Conservation (phyloP, 1,140 invertebrate genomes). For the Hestina assimilis region DNA sequence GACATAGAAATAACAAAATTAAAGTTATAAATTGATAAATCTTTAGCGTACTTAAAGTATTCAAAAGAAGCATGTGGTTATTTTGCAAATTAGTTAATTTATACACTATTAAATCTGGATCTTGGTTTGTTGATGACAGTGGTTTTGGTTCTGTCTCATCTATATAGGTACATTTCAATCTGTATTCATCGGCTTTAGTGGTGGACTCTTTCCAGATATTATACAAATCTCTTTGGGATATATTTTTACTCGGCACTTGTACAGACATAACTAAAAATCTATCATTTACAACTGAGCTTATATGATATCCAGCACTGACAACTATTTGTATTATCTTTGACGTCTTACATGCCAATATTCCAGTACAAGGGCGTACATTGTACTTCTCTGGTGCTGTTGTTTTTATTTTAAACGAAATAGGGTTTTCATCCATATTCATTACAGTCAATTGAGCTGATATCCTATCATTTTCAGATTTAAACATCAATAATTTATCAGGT, state of each 20-base stretch:
- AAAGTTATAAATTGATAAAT: conserved; percentile 27
- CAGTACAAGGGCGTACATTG: conserved; percentile 31
- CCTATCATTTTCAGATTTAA: conserved; percentile 29
- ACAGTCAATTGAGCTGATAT: conserved; percentile 36
- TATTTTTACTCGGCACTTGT: conserved; percentile 29
- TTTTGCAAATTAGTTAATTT: conserved; percentile 27
- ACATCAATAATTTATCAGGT: conserved; percentile 27
- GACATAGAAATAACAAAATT: conserved; percentile 17
- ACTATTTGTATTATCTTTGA: conserved; percentile 35
- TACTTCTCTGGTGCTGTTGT: conserved; percentile 44
- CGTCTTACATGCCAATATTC: conserved; percentile 23
- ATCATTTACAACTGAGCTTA: conserved; percentile 36
- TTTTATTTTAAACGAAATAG: conserved; percentile 43
- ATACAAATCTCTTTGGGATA: conserved; percentile 31
- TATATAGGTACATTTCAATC: conserved; percentile 28
- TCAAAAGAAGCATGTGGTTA: conserved; percentile 21
- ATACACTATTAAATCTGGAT: conserved; percentile 20
- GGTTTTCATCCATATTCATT: conserved; percentile 38
- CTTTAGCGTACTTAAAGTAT: conserved; percentile 22
- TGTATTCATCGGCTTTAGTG: conserved; percentile 38
- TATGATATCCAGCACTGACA: conserved; percentile 34
- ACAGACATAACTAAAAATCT: conserved; percentile 38
- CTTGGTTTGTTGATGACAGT: neutral
- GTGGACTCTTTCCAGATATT: conserved; percentile 36
- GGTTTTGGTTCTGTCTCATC: conserved; percentile 3